Conservation (phyloP, 1,140 invertebrate genomes). For the Phocides pigmalion region DNA sequence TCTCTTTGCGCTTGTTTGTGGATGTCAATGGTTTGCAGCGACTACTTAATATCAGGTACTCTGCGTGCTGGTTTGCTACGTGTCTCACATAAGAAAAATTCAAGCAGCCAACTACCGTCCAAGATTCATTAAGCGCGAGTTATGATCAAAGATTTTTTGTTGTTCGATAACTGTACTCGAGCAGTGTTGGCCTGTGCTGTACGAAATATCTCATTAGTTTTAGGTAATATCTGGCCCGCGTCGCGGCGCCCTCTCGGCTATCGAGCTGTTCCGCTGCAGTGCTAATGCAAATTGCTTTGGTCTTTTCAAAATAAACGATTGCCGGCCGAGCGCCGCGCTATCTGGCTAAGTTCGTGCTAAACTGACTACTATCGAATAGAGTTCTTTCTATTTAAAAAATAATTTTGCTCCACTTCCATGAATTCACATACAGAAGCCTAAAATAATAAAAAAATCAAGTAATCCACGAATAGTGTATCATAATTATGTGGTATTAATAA, state of each 20-base stretch:
- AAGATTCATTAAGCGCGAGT: no score
- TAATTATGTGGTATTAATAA: constrained; percentile 11
- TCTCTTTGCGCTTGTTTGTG: no score
- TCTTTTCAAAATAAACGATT: constrained; percentile 28
- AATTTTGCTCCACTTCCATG: constrained; percentile 7
- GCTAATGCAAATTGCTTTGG: constrained; percentile 26
- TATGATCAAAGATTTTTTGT: neutral
- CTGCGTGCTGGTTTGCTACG: no score
- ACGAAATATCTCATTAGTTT: constrained; percentile 11
- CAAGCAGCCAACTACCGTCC: no score
- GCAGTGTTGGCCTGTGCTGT: neutral
- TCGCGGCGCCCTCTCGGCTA: neutral
- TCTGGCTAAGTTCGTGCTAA: constrained; percentile 19
- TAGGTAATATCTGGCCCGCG: constrained; percentile 4
- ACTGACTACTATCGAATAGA: constrained; percentile 6
- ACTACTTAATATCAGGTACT: no score
- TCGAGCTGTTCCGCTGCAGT: constrained; percentile 21
- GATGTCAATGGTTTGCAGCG: no score
- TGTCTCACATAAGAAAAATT: no score
- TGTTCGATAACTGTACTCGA: neutral
- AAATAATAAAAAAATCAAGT: neutral
- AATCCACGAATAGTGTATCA: neutral
- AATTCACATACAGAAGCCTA: neutral
- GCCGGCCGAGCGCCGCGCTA: constrained; percentile 16
- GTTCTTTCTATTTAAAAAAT: constrained; percentile 13